phyloP scores from a whole-genome alignment of 1,140 invertebrate genomes.

The Caenorhabditis latens region DNA sequence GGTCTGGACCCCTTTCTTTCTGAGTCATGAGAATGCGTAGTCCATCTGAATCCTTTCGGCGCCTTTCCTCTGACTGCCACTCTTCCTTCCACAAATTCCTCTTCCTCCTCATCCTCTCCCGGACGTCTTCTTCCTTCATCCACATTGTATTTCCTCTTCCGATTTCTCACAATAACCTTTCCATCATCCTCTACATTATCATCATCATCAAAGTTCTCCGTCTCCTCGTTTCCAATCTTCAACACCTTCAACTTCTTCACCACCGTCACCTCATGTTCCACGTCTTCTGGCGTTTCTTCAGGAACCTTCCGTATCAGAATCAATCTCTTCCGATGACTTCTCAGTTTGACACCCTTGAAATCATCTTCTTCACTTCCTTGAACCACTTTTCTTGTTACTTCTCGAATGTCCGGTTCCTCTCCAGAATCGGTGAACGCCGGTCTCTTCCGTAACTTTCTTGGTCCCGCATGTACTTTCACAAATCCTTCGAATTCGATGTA shows the following conservation, averaged over 20 bases:
- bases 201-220: not conserved
- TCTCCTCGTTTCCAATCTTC: constrained; percentile 16
- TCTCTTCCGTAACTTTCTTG: not conserved
- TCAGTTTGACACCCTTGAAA: constrained; percentile 36
- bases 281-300: not conserved
- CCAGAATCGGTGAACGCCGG: constrained; percentile 10
- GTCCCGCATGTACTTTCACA: not conserved
- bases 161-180: constrained; percentile 18
- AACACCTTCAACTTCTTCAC: constrained; percentile 13
- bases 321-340: constrained; percentile 1
- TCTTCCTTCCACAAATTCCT: constrained; percentile 18
- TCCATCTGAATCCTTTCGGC: constrained; percentile 13
- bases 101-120: not conserved
- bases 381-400: constrained; percentile 11
- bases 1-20: not conserved
- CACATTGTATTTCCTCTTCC: not conserved
- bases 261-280: constrained; percentile 4
- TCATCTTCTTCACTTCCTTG: constrained; percentile 34
- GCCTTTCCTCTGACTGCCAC: constrained; percentile 8
- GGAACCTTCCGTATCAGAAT: not conserved
- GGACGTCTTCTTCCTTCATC: not conserved
- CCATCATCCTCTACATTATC: constrained; percentile 22
- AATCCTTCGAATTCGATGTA: constrained; percentile 46
- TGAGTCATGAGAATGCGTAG: not conserved
- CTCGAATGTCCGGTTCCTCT: constrained; percentile 16